These are phyloP conservation scores for Plecturocebus donacophilus DNA, from an alignment of 2,113 vertebrate species.

Conservation along the genomic window DNA sequence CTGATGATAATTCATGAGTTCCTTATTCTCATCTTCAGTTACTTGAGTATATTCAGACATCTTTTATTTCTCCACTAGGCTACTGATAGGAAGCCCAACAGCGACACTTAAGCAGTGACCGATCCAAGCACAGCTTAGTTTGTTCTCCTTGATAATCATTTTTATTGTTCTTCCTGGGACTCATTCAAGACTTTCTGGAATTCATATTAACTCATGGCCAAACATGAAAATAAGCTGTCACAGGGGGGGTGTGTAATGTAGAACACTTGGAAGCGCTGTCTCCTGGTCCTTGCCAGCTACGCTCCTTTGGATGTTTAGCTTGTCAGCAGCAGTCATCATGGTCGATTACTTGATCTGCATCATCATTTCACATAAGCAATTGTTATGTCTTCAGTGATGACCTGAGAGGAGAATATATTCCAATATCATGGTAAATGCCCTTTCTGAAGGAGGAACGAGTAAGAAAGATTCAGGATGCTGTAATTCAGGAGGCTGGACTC, in stretches of 20 bases:
- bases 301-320: not conserved
- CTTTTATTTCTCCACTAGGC: constrained; percentile 44
- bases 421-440: not conserved
- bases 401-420: not conserved
- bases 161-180: not conserved
- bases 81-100: no score
- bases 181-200: not conserved
- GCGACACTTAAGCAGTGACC: no score
- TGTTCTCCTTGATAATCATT: not conserved
- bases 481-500: not conserved
- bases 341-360: no score
- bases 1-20: constrained; percentile 98
- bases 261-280: not conserved
- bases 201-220: not conserved
- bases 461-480: not conserved
- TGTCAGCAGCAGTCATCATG: not conserved
- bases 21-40: constrained; percentile 98
- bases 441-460: not conserved
- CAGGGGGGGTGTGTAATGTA: not conserved
- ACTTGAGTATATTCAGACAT: constrained; percentile 97
- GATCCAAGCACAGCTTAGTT: no score
- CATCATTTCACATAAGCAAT: not conserved
- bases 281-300: not conserved
- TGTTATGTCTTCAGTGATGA: not conserved
- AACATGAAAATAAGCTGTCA: not conserved